Base-by-base conservation (phyloP, 2,888 invertebrate genomes). In the Cerceris ruficornis region DNA sequence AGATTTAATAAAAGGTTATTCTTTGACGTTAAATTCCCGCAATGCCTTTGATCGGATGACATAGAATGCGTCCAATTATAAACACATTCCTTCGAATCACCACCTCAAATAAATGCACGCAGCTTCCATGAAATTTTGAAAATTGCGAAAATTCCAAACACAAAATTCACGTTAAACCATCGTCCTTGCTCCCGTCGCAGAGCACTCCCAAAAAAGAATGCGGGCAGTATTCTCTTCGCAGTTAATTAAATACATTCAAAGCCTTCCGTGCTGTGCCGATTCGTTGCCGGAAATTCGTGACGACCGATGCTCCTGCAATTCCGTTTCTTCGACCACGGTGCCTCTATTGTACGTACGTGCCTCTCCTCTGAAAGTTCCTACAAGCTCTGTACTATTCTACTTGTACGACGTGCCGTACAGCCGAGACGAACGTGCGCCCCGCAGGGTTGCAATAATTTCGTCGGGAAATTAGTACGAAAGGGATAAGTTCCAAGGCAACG, bases 401-500 rank as follows among this genome's bases (percentile, higher is more conserved):
- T 64, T 58, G 64, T 54, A 65, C 69, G 70, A 65, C 65, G 69
- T 75, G 69, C 69, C 69, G 54, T 58, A 58, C 69, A 69, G 58
- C 52, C 15, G 50, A 46, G 46, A 50, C 64, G 64, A 65, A 75
- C 74, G 59, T 70, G 59, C 39, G 49, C 43, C 64, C 74, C 70
- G 52, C 17, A 58, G 73, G 55, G 42, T 54, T 59, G 65, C 60
- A 79, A 79, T 77, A 83, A 80, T 83, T 81, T 80, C 58, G 74
- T 69, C 69, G 74, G 71, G 70, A 79, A 79, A 82, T 83, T 81
- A 83, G 72, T 52, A 70, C 58, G 52, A 69, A 69, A 62, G 43
- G 43, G 57, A 69, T 74, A 58, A 62, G 41, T 49, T 62, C 54
- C 57, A 39, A n/a, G 28, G 42, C 57, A 41, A 69, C 52, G 41